Evolutionary conservation across 2,888 invertebrate genomes (phyloP), one percentile per base, ranked within the genome.

Genomic region (Bombylius major): DNA sequence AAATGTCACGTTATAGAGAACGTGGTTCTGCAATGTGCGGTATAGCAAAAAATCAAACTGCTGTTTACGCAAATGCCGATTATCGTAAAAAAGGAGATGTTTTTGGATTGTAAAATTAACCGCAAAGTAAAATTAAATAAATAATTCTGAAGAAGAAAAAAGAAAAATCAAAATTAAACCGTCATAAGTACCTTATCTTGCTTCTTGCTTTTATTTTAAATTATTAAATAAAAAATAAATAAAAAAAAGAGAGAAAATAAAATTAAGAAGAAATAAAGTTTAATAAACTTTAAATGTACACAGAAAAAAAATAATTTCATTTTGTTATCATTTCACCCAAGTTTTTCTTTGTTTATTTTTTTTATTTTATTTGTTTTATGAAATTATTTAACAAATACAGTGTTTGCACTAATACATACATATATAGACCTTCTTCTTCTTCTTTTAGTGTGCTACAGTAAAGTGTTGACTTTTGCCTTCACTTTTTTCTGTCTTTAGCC

Each of bases 61-160:
- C 77, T 0, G 82, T 91, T 50, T 81, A 78, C 64, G 88, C 85
- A 1, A 90, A 89, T 70, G 84, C 87, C 0, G 92, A 93, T 73
- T 86, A 80, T 68, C 79, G 92, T 58, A 92, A 92, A 72, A 82
- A 83, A 7, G 89, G 91, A 0, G 87, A 86, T 50, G 87, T 89
- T 1, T 81, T 79, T 51, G 93, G 88, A 34, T 73, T 82, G 64
- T 78, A 83, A 66, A 32, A 23, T 6, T 11, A 42, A 5, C 11
- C 39, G n/a, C n/a, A 42, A 42, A 11, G 8, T 5, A 36, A 7
- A 3, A 36, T 5, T 3, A 42, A 42, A 11, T 42, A 42, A 42
- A 42, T 1, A 36, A 36, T 36, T 5, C 34, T 36, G 8, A 36
- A 7, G 34, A 36, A 5, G 1, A n/a, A 42, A 8, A 42, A 42